Conservation (phyloP, 2,888 invertebrate species). For the Tridacna gigas region DNA sequence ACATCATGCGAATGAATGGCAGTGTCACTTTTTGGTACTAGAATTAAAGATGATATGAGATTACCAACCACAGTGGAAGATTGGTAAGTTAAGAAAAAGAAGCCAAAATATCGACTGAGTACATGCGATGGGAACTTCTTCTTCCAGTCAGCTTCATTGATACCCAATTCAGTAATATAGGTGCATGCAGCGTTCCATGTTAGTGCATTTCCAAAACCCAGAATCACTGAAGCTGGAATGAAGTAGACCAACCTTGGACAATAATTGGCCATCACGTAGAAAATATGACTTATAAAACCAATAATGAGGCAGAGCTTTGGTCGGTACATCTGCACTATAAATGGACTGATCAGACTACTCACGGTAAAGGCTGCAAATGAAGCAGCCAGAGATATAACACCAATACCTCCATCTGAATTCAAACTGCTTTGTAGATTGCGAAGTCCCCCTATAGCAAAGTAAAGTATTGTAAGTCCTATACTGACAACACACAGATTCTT, state of each 20-base stretch:
- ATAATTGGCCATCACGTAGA: slow-evolving; percentile 79
- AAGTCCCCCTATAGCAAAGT: slow-evolving; percentile 78
- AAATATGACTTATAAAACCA: slow-evolving; percentile 70
- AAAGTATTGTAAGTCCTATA: slow-evolving; percentile 75
- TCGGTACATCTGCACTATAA: slow-evolving; percentile 78
- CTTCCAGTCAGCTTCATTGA: slow-evolving; percentile 73
- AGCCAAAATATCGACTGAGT: slow-evolving; percentile 80
- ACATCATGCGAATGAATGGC: not conserved
- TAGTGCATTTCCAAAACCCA: slow-evolving; percentile 78
- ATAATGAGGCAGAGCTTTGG: slow-evolving; percentile 75
- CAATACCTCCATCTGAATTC: slow-evolving; percentile 80
- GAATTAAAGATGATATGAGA: slow-evolving; percentile 79
- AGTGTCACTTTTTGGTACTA: slow-evolving; percentile 42
- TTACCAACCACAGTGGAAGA: slow-evolving; percentile 79
- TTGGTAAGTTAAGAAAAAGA: slow-evolving; percentile 81
- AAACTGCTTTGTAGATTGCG: slow-evolving; percentile 83
- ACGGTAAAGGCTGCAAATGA: slow-evolving; percentile 77
- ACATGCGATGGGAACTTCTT: slow-evolving; percentile 71
- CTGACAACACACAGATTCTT: slow-evolving; percentile 80
- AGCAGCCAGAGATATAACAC: slow-evolving; percentile 78
- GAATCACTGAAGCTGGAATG: slow-evolving; percentile 76
- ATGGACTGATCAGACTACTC: slow-evolving; percentile 80
- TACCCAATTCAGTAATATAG: slow-evolving; percentile 80
- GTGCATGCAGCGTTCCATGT: slow-evolving; percentile 83
- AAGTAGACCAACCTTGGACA: slow-evolving; percentile 79